Percentiles rank a stretch among this genome's conserved stretches.
phyloP scores from a whole-genome alignment of 2,888 invertebrate species.

The Mimas tiliae region DNA sequence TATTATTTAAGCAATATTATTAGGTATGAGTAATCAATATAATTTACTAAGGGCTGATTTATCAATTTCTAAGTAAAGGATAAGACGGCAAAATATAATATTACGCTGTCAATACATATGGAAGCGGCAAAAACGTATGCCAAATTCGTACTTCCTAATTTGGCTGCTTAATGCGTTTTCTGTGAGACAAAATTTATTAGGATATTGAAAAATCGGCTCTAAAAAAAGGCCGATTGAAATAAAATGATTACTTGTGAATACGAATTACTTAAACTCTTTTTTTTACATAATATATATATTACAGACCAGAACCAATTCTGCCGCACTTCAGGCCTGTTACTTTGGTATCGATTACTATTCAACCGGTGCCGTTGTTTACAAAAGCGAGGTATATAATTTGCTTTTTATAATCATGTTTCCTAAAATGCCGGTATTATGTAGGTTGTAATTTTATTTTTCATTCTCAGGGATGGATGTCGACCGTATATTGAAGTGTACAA shows the following conservation, averaged over 20 bases:
- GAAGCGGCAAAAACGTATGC: too few species aligned
- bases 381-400: constrained; percentile 87
- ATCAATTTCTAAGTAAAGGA: too few species aligned
- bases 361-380: constrained; percentile 96
- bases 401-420: constrained; percentile 11
- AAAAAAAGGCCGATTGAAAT: too few species aligned
- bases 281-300: constrained; percentile 39
- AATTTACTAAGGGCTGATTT: background rate
- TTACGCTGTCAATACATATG: too few species aligned
- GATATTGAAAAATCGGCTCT: too few species aligned
- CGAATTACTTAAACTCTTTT: too few species aligned
- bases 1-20: constrained; percentile 94
- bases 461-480: constrained; percentile 93
- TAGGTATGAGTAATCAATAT: constrained; percentile 53
- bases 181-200: too few species aligned
- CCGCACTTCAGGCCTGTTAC: constrained; percentile 94
- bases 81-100: too few species aligned
- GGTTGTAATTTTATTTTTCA: constrained; percentile 28
- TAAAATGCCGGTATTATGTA: background rate
- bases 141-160: too few species aligned
- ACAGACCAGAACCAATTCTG: constrained; percentile 86
- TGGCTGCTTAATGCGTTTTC: too few species aligned
- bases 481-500: constrained; percentile 96
- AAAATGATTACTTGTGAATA: too few species aligned
- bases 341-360: constrained; percentile 91